Conservation (phyloP, 2,797 vertebrate species). For the Vireo griseus region DNA sequence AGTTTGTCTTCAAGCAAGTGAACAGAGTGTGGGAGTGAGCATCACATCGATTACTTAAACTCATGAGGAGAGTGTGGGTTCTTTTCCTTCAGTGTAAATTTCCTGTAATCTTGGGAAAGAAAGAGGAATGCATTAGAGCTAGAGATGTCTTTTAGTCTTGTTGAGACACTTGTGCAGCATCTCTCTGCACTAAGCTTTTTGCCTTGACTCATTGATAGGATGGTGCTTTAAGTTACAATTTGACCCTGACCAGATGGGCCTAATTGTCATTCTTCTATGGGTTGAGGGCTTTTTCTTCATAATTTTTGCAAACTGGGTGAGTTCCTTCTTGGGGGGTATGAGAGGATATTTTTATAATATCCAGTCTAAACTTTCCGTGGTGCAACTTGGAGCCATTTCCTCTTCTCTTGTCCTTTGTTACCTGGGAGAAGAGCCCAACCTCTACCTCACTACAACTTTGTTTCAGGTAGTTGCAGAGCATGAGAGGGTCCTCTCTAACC, state of each 20-base stretch:
- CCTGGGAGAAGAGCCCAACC: rapidly evolving
- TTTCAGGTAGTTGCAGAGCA: neutral
- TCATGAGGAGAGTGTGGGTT: neutral
- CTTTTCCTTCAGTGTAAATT: neutral
- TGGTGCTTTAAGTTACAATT: neutral
- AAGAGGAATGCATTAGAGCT: neutral
- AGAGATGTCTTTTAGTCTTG: neutral
- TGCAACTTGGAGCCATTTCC: neutral
- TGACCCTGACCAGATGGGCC: neutral
- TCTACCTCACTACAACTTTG: neutral
- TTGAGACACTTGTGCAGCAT: neutral
- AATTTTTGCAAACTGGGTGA: neutral
- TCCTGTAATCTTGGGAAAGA: neutral
- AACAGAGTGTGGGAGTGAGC: neutral
- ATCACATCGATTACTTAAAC: neutral
- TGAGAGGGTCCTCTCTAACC: neutral
- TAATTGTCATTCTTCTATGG: neutral
- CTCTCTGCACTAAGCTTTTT: neutral
- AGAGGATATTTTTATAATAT: neutral
- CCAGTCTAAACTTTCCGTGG: neutral
- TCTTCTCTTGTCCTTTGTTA: neutral
- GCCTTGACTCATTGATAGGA: neutral
- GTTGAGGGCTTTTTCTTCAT: neutral
- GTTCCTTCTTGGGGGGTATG: neutral
- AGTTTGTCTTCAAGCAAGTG: neutral